Evolutionary conservation across 1,140 invertebrate genomes (phyloP).

Genomic region (Drosophila bifasciata): DNA sequence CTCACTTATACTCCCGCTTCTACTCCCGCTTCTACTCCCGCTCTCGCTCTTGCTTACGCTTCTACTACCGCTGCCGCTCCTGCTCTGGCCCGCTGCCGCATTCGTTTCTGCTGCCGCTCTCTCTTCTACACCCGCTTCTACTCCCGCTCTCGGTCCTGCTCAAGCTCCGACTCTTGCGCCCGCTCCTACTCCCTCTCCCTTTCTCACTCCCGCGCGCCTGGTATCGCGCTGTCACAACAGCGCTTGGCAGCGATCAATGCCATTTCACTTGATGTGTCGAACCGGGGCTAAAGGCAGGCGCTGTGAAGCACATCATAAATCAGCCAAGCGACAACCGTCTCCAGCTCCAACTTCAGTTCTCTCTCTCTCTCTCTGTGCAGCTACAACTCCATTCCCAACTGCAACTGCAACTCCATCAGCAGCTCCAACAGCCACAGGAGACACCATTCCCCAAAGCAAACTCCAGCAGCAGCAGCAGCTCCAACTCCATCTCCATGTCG

Average conservation of each 20-base stretch:
- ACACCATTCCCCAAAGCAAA: background rate
- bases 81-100: no score
- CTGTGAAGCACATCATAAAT: slow-evolving; percentile 78
- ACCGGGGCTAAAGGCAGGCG: slow-evolving; percentile 5
- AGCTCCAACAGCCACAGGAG: background rate
- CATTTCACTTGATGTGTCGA: slow-evolving; percentile 74
- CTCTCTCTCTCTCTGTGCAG: slow-evolving; percentile 32
- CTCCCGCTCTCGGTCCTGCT: no score
- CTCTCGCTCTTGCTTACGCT: no score
- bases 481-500: slow-evolving; percentile 24
- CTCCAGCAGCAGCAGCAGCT: no score
- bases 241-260: slow-evolving; percentile 73
- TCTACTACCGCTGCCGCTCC: no score
- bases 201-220: no score
- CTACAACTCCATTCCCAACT: slow-evolving; percentile 22
- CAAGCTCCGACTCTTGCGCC: no score
- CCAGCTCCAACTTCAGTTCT: slow-evolving; percentile 4
- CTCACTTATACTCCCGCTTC: no score
- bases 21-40: no score
- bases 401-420: background rate
- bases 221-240: slow-evolving; percentile 63
- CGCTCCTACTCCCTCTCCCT: no score
- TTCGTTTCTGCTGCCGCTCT: no score
- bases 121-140: no score
- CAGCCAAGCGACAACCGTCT: slow-evolving; percentile 45